Evolutionary conservation across 2,888 invertebrate genomes (phyloP).

Genomic region (Urechis unicinctus): DNA sequence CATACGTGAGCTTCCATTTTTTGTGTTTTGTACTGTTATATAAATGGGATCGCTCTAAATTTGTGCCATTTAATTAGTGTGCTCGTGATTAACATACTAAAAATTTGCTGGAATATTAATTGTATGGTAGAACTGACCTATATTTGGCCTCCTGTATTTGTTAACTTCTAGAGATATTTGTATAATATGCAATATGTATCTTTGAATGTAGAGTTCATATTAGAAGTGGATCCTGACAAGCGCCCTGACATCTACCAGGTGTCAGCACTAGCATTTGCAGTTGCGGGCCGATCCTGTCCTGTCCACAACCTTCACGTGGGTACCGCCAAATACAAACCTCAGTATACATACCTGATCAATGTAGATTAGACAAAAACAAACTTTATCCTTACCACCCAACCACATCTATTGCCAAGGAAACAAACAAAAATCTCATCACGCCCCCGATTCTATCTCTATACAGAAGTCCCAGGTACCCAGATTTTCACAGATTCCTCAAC

Average conservation of each 20-base stretch:
- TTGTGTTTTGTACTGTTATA: neutral
- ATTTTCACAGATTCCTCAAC: constrained; percentile 2
- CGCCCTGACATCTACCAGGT: constrained; percentile 85
- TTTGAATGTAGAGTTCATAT: constrained; percentile 62
- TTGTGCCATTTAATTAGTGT: too few species aligned
- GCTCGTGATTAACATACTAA: too few species aligned
- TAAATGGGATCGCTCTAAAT: too few species aligned
- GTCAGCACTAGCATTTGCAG: constrained; percentile 65
- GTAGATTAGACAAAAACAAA: neutral
- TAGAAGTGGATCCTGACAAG: constrained; percentile 73
- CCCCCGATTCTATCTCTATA: neutral
- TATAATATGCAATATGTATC: too few species aligned
- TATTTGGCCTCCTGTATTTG: too few species aligned
- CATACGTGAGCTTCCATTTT: constrained; percentile 58
- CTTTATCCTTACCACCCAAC: neutral
- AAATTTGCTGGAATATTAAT: too few species aligned
- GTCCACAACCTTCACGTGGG: constrained; percentile 69
- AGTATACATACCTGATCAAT: neutral
- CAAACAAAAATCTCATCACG: too few species aligned
- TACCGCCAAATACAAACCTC: constrained; percentile 1
- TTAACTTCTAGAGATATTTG: too few species aligned
- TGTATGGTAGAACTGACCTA: too few species aligned
- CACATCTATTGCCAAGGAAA: too few species aligned
- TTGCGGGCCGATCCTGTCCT: constrained; percentile 68
- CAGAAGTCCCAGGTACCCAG: constrained; percentile 7